Base-by-base conservation (phyloP, 1,140 invertebrate species). In the Pseudobourletiella spinata region DNA sequence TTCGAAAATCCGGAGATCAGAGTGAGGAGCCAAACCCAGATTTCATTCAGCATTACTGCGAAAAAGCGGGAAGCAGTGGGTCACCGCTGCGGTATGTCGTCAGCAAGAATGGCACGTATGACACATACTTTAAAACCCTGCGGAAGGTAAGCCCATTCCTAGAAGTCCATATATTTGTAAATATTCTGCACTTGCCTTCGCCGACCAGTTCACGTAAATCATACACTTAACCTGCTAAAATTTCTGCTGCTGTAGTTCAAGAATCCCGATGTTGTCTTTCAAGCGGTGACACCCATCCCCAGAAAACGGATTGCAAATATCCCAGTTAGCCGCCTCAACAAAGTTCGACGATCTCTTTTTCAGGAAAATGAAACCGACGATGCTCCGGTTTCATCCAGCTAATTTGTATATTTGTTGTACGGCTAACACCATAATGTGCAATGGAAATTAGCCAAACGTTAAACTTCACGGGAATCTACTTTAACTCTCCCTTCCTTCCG, bases 51-150 rank as follows among this genome's bases (percentile, higher is more conserved):
- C 62, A 59, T 29, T 69, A 61, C 44, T 58, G 63, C 16, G 20
- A 52, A 24, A 64, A 69, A 50, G 46, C 67, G 1, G 20, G 29
- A 14, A 15, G 2, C 8, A 44, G 25, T 50, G 64, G 64, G n/a
- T 55, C 55, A 8, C 50, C 56, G 4, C 25, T 69, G 11, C n/a
- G 57, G 2, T 66, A 69, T 28, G 26, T 66, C n/a, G 55, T 62
- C 3, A 64, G 39, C 16, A 69, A 69, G 55, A 64, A 64, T 6
- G 42, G 15, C n/a, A 24, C 20, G n/a, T 69, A 69, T 32, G 35
- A 63, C n/a, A 50, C 57, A n/a, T 66, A 69, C 43, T 65, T 57
- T 48, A 63, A 64, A 32, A 29, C 35, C 26, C 35, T 69, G 43
- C 61, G 61, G 25, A 42, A 28, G 32, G 67, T 69, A 59, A 61